These are phyloP conservation scores for Lampris megalopsis DNA, from an alignment of 2,113 vertebrate genomes.

Conservation along the genomic window DNA sequence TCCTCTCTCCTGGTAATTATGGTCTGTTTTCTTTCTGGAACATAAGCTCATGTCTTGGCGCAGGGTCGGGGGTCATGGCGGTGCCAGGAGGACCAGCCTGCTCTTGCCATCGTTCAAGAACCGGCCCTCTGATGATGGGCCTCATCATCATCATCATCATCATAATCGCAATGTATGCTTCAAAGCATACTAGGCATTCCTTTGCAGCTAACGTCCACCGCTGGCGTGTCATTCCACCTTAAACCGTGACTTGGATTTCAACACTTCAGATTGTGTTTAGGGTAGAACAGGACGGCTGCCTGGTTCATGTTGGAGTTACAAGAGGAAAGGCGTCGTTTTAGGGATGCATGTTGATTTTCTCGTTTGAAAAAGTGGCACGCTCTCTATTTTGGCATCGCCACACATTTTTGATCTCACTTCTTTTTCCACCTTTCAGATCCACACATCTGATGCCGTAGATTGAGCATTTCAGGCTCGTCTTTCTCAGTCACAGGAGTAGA, in stretches of 20 bases:
- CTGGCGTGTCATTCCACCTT: background rate
- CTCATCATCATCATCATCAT: constrained; percentile 54
- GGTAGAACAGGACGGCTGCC: too few species aligned
- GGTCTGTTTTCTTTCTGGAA: constrained; percentile 22
- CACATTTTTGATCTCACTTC: too few species aligned
- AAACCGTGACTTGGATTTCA: background rate
- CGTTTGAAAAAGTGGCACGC: too few species aligned
- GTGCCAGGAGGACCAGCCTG: constrained; percentile 53
- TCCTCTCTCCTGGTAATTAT: constrained; percentile 33
- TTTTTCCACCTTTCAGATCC: too few species aligned
- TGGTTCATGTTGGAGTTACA: too few species aligned
- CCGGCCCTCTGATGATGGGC: constrained; percentile 32
- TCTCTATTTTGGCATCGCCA: too few species aligned
- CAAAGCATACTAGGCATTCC: constrained; percentile 39
- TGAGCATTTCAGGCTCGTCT: too few species aligned
- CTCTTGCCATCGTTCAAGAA: constrained; percentile 47
- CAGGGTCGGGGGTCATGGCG: constrained; percentile 31
- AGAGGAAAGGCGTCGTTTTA: too few species aligned
- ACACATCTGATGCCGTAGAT: too few species aligned
- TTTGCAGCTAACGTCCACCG: constrained; percentile 23
- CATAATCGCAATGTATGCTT: constrained; percentile 28
- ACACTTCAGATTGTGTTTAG: too few species aligned
- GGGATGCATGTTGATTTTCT: too few species aligned
- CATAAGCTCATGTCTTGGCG: constrained; percentile 58
- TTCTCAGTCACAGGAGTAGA: too few species aligned